Evolutionary conservation across 2,113 vertebrate genomes (phyloP).

Genomic region (Callopanchax toddi): DNA sequence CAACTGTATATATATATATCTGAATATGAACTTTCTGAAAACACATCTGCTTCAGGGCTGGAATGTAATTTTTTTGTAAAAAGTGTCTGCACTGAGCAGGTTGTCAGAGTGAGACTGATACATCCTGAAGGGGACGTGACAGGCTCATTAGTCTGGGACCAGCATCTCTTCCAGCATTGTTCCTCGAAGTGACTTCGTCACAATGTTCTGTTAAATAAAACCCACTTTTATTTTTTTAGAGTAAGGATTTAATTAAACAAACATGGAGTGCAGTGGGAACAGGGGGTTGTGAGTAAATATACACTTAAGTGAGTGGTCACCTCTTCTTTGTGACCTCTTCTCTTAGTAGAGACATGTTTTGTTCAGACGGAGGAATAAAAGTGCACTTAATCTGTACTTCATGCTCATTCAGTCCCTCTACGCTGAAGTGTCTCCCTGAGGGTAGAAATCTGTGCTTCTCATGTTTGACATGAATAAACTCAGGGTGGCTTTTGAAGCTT

Average conservation of each 20-base stretch:
- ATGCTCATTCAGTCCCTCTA: neutral
- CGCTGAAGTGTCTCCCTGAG: neutral
- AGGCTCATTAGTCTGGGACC: slow-evolving; percentile 11
- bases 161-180: neutral
- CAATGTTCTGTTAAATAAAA: neutral
- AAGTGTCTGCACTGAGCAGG: neutral
- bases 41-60: neutral
- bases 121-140: too few species aligned
- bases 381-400: neutral
- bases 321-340: neutral
- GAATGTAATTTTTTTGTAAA: slow-evolving; percentile 3
- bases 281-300: neutral
- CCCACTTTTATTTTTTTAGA: neutral
- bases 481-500: neutral
- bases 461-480: neutral
- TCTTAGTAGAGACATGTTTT: neutral
- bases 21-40: slow-evolving; percentile 5
- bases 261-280: neutral
- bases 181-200: neutral
- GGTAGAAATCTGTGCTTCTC: neutral
- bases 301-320: too few species aligned
- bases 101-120: slow-evolving; percentile 3
- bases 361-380: neutral
- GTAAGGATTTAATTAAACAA: neutral
- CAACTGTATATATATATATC: neutral